Evolutionary conservation across 2,113 vertebrate genomes (phyloP).

Genomic region (Columba janthina): DNA sequence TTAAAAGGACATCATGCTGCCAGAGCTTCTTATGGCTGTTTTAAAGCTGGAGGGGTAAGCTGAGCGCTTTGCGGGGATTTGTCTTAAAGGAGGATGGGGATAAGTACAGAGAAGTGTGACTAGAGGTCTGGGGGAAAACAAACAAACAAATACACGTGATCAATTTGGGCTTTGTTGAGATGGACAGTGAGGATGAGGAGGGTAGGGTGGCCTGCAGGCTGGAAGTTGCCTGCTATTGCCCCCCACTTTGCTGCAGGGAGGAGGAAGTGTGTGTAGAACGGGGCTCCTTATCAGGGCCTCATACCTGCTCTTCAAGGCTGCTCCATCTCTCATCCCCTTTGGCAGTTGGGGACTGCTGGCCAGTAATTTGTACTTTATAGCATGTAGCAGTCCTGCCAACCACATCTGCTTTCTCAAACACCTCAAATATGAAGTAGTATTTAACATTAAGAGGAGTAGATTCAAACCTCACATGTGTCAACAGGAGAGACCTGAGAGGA

Average conservation of each 20-base stretch:
- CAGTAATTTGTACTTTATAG: not conserved
- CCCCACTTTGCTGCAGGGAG: accelerated
- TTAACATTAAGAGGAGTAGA: not conserved
- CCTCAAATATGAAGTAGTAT: not conserved
- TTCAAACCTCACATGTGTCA: not conserved
- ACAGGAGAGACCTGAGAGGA: accelerated
- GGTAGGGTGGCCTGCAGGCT: not conserved
- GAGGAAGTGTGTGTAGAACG: not conserved
- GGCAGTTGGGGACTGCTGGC: not conserved
- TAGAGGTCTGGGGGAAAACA: not conserved
- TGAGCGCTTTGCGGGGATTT: not conserved
- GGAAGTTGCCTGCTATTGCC: not conserved
- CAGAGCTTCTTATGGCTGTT: not conserved
- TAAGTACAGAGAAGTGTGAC: not conserved
- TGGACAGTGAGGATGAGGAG: accelerated
- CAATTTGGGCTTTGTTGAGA: accelerated
- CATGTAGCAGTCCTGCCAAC: not conserved
- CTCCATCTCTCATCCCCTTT: not conserved
- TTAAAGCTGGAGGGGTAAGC: not conserved
- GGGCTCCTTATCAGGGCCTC: not conserved
- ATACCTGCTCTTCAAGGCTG: not conserved
- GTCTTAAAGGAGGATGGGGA: not conserved
- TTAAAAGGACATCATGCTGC: not conserved
- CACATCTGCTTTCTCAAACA: not conserved
- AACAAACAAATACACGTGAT: accelerated